These are phyloP conservation scores for Anisognathus igniventris DNA, from an alignment of 2,797 vertebrate species.

Conservation along the genomic window DNA sequence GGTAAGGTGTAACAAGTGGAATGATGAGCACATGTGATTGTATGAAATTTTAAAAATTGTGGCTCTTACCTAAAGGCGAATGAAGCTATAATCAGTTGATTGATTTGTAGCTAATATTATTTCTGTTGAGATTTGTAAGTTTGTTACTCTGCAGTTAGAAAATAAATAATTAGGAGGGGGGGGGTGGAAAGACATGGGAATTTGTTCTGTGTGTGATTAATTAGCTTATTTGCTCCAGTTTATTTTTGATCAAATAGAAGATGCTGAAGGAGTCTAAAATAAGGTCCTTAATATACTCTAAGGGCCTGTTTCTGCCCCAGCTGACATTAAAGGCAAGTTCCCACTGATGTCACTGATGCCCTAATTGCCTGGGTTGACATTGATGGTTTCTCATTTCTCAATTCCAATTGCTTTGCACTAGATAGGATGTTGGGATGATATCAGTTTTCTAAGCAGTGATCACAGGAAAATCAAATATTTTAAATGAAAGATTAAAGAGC, in stretches of 20 bases:
- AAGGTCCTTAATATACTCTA: constrained; percentile 41
- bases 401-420: constrained; percentile 37
- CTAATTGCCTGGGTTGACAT: constrained; percentile 18
- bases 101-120: constrained; percentile 43
- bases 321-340: constrained; percentile 14
- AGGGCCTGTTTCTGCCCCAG: constrained; percentile 10
- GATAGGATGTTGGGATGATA: constrained; percentile 3
- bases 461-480: constrained; percentile 14
- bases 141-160: constrained; percentile 51
- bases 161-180: constrained; percentile 62
- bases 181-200: constrained; percentile 47
- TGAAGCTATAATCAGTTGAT: constrained; percentile 6
- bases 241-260: constrained; percentile 57
- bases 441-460: not conserved
- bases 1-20: not conserved
- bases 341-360: constrained; percentile 6
- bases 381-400: constrained; percentile 53
- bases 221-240: constrained; percentile 54
- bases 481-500: not conserved
- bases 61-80: not conserved
- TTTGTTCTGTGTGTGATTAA: constrained; percentile 37
- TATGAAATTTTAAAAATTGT: not conserved
- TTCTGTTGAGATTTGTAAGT: not conserved
- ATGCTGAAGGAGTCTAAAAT: constrained; percentile 6
- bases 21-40: not conserved